A percentile compares a stretch with the other conserved stretches of the same genome.
Conservation (phyloP, 2,888 invertebrate species). For the Thecocarcelia acutangulata region DNA sequence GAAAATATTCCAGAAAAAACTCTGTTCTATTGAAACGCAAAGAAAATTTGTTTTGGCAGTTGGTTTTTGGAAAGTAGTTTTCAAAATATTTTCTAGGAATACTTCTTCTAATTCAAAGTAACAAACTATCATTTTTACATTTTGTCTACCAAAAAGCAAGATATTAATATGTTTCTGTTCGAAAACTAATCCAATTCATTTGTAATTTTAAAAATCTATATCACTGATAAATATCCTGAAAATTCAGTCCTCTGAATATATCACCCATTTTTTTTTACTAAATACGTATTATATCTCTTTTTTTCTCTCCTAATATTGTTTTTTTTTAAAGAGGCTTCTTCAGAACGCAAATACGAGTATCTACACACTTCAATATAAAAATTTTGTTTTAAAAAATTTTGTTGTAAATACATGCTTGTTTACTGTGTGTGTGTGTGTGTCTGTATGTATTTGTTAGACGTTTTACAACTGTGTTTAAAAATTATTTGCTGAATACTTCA, state of each 20-base stretch:
- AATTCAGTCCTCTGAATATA: slow-evolving; percentile 11
- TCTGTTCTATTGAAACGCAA: background rate
- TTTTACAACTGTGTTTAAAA: slow-evolving; percentile 57
- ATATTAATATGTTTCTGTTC: too few relatives aligned
- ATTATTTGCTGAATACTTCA: slow-evolving; percentile 65
- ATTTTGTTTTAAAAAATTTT: background rate
- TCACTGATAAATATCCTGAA: too few relatives aligned
- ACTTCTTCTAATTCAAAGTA: too few relatives aligned
- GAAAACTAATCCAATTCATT: too few relatives aligned
- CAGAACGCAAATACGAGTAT: slow-evolving; percentile 1
- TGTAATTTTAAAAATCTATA: too few relatives aligned
- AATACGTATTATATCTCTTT: slow-evolving; percentile 1
- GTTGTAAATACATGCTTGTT: background rate
- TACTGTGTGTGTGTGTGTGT: background rate
- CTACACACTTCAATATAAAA: slow-evolving; percentile 14
- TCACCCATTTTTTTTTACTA: background rate
- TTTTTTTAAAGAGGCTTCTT: slow-evolving; percentile 34
- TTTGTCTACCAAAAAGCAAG: too few relatives aligned
- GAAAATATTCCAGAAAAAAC: background rate
- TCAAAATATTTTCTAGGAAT: too few relatives aligned
- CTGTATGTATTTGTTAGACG: background rate
- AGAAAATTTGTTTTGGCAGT: slow-evolving; percentile 1
- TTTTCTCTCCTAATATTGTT: background rate
- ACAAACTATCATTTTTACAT: too few relatives aligned
- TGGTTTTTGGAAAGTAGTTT: too few relatives aligned